phyloP scores from a whole-genome alignment of 2,113 vertebrate species.

The Pseudorectes ferrugineus region DNA sequence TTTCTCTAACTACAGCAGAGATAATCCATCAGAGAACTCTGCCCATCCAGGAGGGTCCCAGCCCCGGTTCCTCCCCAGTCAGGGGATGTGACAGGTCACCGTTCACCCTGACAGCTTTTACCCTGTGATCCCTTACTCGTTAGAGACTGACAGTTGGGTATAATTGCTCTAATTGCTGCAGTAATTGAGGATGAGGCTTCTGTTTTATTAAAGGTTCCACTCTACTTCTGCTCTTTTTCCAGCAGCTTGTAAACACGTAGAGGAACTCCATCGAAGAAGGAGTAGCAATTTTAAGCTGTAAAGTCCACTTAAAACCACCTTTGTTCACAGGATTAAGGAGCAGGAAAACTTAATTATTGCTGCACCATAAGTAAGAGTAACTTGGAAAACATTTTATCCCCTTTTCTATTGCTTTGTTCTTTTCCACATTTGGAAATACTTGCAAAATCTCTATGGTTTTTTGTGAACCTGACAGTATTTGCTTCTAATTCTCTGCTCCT shows the following conservation, averaged over 20 bases:
- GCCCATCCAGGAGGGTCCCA: not conserved
- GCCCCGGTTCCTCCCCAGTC: not conserved
- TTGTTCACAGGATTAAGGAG: not conserved
- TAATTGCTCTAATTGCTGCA: not conserved
- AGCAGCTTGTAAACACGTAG: not conserved
- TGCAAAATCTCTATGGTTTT: not conserved
- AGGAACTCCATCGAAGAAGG: not conserved
- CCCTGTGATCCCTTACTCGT: not conserved
- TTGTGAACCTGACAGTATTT: not conserved
- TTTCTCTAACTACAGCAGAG: not conserved
- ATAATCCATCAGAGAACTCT: not conserved
- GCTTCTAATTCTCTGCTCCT: not conserved
- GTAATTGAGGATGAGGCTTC: not conserved
- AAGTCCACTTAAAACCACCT: not conserved
- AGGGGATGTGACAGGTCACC: not conserved
- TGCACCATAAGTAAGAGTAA: not conserved
- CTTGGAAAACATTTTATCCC: not conserved
- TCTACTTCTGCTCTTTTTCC: not conserved
- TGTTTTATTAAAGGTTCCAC: not conserved
- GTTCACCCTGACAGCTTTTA: not conserved
- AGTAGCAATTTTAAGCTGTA: not conserved
- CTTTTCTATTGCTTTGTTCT: not conserved
- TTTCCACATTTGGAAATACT: not conserved
- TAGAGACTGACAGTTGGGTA: not conserved
- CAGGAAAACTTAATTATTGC: not conserved